Evolutionary conservation across 2,888 invertebrate genomes (phyloP), one percentile per base, ranked within the genome.

Genomic region (Ophion costatus): DNA sequence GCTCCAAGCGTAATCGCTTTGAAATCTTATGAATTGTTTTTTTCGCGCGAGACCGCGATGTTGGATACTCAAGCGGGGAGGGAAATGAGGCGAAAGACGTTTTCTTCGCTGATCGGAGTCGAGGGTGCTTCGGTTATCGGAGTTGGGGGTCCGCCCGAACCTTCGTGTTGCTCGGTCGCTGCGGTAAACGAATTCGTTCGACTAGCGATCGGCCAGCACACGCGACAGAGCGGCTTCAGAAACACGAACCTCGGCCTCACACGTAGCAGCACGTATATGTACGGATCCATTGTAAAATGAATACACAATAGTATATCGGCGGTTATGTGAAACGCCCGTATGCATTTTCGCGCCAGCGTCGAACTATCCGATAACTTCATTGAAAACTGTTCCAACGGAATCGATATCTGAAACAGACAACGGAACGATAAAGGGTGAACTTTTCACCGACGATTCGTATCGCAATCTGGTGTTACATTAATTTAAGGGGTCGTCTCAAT

Each of bases 201-300:
- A 87, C 93, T 93, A 80, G 91, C 87, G 2, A 80, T 89, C 6
- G 93, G 92, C 90, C 92, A 91, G 33, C 93, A 94, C 73, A 92
- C 87, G 6, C 88, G 90, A 83, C 93, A 93, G 1, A 94, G 86
- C 1, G 92, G 92, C 82, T 94, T 93, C 38, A 93, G 77, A 24
- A 93, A 76, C 6, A 90, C 89, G 86, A 93, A 91, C 85, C 91
- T 87, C 20, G 92, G 92, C 24, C 92, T 89, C 90, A 92, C 90
- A 82, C 97, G 95, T 93, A 97, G 95, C 42, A 97, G 94, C 71
- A 98, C 97, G 94, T 98, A 98, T 78, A 98, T 95, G 89, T 97
- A 96, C 1, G 98, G 98, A 94, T 98, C 97, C 86, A 97, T 95
- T 45, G 97, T 96, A 93, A 98, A 98, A 94, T 98, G 98, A 75